Evolutionary conservation across 1,140 invertebrate genomes (phyloP).

Genomic region (Lithobius niger): DNA sequence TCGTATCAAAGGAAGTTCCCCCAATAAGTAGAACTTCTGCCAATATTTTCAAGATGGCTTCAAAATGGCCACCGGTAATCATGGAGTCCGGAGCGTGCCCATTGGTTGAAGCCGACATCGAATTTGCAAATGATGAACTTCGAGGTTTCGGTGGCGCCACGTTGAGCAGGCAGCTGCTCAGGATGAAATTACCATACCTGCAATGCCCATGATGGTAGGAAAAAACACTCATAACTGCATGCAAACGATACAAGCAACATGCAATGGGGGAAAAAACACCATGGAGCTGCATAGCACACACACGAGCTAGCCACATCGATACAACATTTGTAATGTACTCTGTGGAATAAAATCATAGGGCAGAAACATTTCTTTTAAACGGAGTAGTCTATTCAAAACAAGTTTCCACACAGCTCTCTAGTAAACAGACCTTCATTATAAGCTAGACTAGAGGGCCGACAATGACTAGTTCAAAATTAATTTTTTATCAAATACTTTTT

Average conservation of each 20-base stretch:
- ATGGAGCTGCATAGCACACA: background rate
- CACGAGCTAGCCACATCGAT: background rate
- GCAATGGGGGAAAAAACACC: background rate
- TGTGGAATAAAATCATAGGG: background rate
- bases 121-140: background rate
- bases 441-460: background rate
- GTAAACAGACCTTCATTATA: background rate
- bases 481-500: background rate
- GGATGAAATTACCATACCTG: constrained; percentile 8
- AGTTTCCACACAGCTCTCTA: background rate
- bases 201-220: background rate
- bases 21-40: background rate
- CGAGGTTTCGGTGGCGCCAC: background rate
- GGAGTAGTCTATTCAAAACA: background rate
- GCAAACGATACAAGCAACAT: background rate
- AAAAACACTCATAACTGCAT: constrained; percentile 1
- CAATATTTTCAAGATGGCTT: background rate
- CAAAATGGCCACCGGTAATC: constrained; percentile 6
- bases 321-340: background rate
- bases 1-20: background rate
- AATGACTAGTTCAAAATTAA: background rate
- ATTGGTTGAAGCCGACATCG: background rate
- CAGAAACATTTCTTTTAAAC: background rate
- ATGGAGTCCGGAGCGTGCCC: background rate
- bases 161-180: constrained; percentile 8